Evolutionary conservation across 2,797 vertebrate species (phyloP).

Genomic region (Myotis findleyi): DNA sequence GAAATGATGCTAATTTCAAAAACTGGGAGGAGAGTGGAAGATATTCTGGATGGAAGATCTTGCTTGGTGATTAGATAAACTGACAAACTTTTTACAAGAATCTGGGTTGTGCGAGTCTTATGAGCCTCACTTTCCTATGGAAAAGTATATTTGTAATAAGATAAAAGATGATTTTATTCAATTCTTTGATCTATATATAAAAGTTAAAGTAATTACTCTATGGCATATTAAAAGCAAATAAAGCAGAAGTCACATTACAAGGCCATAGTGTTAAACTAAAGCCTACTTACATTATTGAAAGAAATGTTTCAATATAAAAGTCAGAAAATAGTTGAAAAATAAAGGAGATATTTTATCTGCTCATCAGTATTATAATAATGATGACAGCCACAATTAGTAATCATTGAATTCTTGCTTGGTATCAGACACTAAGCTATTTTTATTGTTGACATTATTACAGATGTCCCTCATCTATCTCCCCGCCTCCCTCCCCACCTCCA

Average conservation of each 20-base stretch:
- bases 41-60: background rate
- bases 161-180: background rate
- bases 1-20: background rate
- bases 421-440: background rate
- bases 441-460: background rate
- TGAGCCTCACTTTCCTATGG: background rate
- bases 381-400: background rate
- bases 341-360: background rate
- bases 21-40: background rate
- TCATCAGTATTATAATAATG: background rate
- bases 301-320: conserved; percentile 3
- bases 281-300: background rate
- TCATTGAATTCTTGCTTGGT: background rate
- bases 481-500: background rate
- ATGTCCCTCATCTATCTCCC: background rate
- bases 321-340: conserved; percentile 11
- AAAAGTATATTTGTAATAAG: background rate
- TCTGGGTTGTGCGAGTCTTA: background rate
- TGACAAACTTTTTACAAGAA: background rate
- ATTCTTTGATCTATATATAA: conserved; percentile 4
- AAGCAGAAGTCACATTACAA: background rate
- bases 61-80: background rate
- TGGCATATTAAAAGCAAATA: background rate
- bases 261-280: background rate
- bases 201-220: background rate